Base-by-base conservation (phyloP, 37 sponge, comb jelly and placozoan genomes). In the Mnemiopsis leidyi region DNA sequence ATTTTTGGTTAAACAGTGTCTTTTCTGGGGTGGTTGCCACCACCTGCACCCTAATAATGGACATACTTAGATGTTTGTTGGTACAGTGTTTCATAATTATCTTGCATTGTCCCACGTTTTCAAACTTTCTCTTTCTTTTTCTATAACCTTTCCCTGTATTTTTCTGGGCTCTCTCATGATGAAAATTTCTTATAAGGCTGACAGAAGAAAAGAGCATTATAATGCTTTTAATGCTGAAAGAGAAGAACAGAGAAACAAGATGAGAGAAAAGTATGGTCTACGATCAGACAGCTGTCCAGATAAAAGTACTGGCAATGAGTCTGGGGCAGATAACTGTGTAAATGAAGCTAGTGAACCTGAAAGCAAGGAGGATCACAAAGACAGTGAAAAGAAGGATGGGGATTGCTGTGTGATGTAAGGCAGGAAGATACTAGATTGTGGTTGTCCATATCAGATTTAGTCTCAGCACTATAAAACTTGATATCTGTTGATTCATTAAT, bases 211-310 rank as follows among this genome's bases (percentile, higher is more conserved):
- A 25, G 20, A n/a, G 5, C 75, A 71, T 28, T 71, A 71, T 25
- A 25, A n/a, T 5, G 7, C 75, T n/a, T 29, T 71, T 5, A 71
- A 28, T 28, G 75, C 75, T 71, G 75, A 71, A 18, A 71, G 75
- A 28, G 75, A 71, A 25, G 75, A 71, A 23, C 75, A 71, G 30
- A 71, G 75, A 18, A 71, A 18, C 20, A n/a, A 28, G 5, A n/a
- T 71, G 75, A 71, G 75, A 28, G 75, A 71, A 28, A 71, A 71
- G 75, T 71, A 71, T 71, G 75, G 75, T 71, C 30, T 71, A 25
- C 5, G 13, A 48, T 48, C 61, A 18, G 61, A 48, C 9, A 71
- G 30, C 5, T 28, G n/a, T 7, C 75, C 75, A 28, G 18, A 13
- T 67, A 20, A 13, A 21, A 20, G 20, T 13, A 20, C 18, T 67